Conservation (phyloP, 2,797 vertebrate genomes). For the Chaunax sp. region DNA sequence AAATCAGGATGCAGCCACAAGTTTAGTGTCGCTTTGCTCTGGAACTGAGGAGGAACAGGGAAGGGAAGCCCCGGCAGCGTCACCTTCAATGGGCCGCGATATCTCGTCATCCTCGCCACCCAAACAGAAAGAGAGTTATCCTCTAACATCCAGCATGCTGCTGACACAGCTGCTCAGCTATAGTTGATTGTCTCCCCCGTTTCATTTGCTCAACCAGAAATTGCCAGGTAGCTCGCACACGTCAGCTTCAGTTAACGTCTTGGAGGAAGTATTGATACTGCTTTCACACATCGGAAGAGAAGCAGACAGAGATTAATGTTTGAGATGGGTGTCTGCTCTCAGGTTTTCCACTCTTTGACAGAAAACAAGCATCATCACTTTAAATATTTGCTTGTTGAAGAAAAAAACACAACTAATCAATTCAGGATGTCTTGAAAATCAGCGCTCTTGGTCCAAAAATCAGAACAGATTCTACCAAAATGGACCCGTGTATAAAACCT, state of each 20-base stretch:
- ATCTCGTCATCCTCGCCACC: constrained; percentile 14
- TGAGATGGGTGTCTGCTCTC: background rate
- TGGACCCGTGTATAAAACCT: too few species aligned
- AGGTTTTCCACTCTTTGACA: background rate
- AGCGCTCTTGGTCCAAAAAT: too few species aligned
- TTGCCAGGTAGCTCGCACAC: constrained; percentile 27
- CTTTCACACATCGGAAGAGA: constrained; percentile 5
- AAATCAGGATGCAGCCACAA: constrained; percentile 59
- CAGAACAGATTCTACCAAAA: too few species aligned
- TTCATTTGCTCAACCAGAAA: constrained; percentile 18
- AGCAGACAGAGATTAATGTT: background rate
- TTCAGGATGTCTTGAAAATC: background rate
- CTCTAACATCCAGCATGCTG: constrained; percentile 13
- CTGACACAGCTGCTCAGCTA: constrained; percentile 31
- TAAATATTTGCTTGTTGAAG: background rate
- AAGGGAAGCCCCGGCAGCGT: constrained; percentile 38
- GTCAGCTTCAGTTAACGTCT: constrained; percentile 20
- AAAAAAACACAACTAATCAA: background rate
- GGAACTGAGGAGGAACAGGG: constrained; percentile 26
- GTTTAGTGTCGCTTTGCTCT: constrained; percentile 37
- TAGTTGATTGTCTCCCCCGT: constrained; percentile 14
- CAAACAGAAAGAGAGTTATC: constrained; percentile 19
- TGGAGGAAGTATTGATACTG: background rate
- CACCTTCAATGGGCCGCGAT: constrained; percentile 30
- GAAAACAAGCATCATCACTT: too few species aligned